Conservation (phyloP, 2,888 invertebrate species). For the Helicoverpa assulta region DNA sequence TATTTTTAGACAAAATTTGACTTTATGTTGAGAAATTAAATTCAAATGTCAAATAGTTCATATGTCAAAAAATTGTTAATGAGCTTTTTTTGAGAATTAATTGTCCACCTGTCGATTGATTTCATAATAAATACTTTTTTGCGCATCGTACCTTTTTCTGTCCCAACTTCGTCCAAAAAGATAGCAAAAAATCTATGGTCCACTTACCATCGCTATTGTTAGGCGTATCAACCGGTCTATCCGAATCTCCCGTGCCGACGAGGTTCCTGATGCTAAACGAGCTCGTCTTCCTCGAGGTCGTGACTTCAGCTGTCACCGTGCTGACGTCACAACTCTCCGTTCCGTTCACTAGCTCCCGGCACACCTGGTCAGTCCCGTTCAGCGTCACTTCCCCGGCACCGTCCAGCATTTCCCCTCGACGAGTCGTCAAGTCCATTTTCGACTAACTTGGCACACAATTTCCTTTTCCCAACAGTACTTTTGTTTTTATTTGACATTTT, state of each 20-base stretch:
- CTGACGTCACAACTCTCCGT: slow-evolving; percentile 79
- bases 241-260: slow-evolving; percentile 81
- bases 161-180: background rate
- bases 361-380: slow-evolving; percentile 78
- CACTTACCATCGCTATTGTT: slow-evolving; percentile 80
- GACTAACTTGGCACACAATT: slow-evolving; percentile 59
- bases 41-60: slow-evolving; percentile 19
- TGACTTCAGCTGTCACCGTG: slow-evolving; percentile 76
- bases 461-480: slow-evolving; percentile 63
- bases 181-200: background rate
- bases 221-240: slow-evolving; percentile 74
- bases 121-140: no score
- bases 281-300: slow-evolving; percentile 77
- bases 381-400: slow-evolving; percentile 65
- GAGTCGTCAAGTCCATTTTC: slow-evolving; percentile 88
- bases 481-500: slow-evolving; percentile 69
- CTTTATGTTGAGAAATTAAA: background rate
- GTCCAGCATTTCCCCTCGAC: slow-evolving; percentile 80
- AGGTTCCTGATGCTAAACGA: slow-evolving; percentile 86
- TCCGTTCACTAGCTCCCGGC: slow-evolving; percentile 78
- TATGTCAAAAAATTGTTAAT: slow-evolving; percentile 21
- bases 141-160: background rate
- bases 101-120: no score
- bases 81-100: no score
- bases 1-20: background rate